Percentiles rank a stretch among this genome's conserved stretches.
Conservation (phyloP, 2,113 vertebrate genomes). For the Chelonoidis abingdonii region DNA sequence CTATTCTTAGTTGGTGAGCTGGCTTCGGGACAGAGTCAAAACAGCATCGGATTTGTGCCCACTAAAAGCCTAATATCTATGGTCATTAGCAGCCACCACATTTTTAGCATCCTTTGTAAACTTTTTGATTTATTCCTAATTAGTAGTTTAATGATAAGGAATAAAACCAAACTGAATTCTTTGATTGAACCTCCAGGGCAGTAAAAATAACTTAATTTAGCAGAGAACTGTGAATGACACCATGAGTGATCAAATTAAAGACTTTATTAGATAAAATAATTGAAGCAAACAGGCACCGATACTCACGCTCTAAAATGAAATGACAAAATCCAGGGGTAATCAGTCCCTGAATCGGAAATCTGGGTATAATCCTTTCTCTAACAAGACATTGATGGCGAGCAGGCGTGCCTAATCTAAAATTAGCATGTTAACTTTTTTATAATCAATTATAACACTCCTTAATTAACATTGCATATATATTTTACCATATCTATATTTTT, state of each 20-base stretch:
- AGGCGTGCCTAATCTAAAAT: neutral
- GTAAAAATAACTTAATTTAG: neutral
- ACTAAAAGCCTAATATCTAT: constrained; percentile 36
- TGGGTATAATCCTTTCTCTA: neutral
- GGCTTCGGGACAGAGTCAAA: neutral
- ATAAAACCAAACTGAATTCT: neutral
- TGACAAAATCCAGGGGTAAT: neutral
- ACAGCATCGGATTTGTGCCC: constrained; percentile 1
- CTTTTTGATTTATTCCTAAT: neutral
- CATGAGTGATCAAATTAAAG: neutral
- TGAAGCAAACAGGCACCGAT: neutral
- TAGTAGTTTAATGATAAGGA: neutral
- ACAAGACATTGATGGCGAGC: neutral
- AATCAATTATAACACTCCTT: neutral
- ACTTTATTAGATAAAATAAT: neutral
- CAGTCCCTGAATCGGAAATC: neutral
- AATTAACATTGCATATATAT: neutral
- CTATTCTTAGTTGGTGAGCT: neutral
- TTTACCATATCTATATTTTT: neutral
- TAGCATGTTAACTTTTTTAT: neutral
- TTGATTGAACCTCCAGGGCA: neutral
- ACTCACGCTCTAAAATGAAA: too few relatives aligned
- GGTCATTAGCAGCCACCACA: neutral
- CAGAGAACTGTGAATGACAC: neutral
- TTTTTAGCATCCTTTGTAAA: neutral